A percentile compares a stretch with the other conserved stretches of the same genome.
phyloP scores from a whole-genome alignment of 2,113 vertebrate genomes.

The Brachypteracias leptosomus region DNA sequence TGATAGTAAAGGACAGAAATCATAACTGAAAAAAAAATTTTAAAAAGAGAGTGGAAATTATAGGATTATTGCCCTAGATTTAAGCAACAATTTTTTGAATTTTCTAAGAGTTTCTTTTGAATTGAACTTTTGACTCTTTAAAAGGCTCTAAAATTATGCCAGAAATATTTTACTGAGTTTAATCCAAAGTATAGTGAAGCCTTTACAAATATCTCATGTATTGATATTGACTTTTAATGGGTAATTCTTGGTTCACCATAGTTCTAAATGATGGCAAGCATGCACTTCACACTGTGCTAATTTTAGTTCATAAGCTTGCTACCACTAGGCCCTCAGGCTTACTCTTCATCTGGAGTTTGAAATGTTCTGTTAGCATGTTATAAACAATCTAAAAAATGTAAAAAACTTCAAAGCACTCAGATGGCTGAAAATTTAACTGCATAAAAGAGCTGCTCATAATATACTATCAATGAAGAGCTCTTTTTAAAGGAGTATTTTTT shows the following conservation, averaged over 20 bases:
- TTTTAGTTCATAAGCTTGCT: slow-evolving; percentile 36
- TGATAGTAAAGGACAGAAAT: neutral
- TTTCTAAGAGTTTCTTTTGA: neutral
- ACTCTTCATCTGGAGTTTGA: slow-evolving; percentile 12
- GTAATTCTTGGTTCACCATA: neutral
- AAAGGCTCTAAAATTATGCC: neutral
- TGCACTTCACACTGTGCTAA: slow-evolving; percentile 5
- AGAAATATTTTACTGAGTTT: neutral
- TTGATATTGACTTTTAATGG: slow-evolving; percentile 6
- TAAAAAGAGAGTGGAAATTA: neutral
- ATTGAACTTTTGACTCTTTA: neutral
- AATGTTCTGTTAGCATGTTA: neutral
- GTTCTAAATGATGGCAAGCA: neutral
- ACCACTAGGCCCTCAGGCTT: neutral
- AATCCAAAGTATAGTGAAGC: neutral
- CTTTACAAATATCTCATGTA: neutral
- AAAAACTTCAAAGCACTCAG: neutral
- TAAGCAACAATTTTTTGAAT: neutral
- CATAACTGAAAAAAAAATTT: neutral
- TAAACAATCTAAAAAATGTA: slow-evolving; percentile 7
- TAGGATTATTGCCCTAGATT: neutral
- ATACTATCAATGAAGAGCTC: neutral
- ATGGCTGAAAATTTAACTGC: neutral
- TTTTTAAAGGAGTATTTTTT: neutral
- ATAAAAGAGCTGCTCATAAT: neutral